Conservation (phyloP, 2,113 vertebrate species). For the Dendropsophus ebraccatus region DNA sequence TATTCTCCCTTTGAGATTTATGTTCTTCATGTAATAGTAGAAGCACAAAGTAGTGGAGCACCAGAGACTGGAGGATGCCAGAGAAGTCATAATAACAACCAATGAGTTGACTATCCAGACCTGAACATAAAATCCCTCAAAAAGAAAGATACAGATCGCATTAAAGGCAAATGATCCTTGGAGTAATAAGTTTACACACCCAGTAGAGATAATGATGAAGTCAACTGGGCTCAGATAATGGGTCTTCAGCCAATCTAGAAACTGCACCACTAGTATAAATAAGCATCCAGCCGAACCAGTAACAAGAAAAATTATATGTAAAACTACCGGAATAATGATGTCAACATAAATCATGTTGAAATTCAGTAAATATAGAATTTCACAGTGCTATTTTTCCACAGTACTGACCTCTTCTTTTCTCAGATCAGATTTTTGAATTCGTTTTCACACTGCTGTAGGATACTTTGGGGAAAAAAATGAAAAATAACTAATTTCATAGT, state of each 20-base stretch:
- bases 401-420: not conserved
- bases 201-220: conserved; percentile 58
- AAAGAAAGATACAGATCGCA: not conserved
- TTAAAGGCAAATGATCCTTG: conserved; percentile 59
- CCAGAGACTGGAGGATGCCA: conserved; percentile 18
- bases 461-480: not conserved
- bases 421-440: not conserved
- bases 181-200: conserved; percentile 56
- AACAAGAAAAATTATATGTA: not conserved
- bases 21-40: conserved; percentile 38
- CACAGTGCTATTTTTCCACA: not conserved
- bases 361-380: not conserved
- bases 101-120: not conserved
- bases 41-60: conserved; percentile 28
- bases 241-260: conserved; percentile 56
- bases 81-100: not conserved
- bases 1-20: not conserved
- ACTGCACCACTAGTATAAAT: conserved; percentile 49
- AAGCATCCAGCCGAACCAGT: conserved; percentile 35
- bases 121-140: conserved; percentile 1
- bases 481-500: no score
- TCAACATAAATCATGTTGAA: not conserved
- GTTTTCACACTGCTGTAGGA: not conserved
- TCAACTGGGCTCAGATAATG: conserved; percentile 31
- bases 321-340: not conserved